These are phyloP conservation scores for Timandra comae DNA, from an alignment of 2,888 invertebrate genomes.

Conservation along the genomic window DNA sequence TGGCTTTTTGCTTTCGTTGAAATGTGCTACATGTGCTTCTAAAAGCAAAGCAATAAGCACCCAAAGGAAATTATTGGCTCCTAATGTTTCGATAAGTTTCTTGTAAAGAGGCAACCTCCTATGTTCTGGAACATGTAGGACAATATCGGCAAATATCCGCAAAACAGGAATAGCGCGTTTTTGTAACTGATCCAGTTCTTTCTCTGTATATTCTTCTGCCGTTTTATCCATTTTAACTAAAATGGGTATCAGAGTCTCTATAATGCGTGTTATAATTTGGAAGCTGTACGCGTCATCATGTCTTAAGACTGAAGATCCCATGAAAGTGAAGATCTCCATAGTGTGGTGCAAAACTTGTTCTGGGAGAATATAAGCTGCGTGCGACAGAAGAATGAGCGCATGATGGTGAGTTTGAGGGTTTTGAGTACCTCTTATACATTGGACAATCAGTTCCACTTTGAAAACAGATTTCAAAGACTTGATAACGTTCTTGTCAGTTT, in stretches of 20 bases:
- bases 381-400: conserved; percentile 88
- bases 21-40: conserved; percentile 81
- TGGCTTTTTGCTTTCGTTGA: conserved; percentile 63
- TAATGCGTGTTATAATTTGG: conserved; percentile 92
- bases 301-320: conserved; percentile 94
- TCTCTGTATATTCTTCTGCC: conserved; percentile 49
- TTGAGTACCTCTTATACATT: conserved; percentile 91
- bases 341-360: conserved; percentile 93
- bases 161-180: conserved; percentile 80
- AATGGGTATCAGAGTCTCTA: conserved; percentile 93
- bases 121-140: conserved; percentile 95
- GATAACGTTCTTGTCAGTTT: conserved; percentile 54
- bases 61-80: conserved; percentile 80
- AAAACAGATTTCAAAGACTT: conserved; percentile 68
- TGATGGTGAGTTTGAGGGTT: conserved; percentile 98
- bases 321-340: conserved; percentile 98
- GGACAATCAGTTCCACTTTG: conserved; percentile 88
- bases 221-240: conserved; percentile 75
- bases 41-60: conserved; percentile 83
- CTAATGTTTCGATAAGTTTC: conserved; percentile 85
- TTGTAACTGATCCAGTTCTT: conserved; percentile 55
- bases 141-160: conserved; percentile 92
- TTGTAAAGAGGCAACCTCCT: conserved; percentile 87
- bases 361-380: conserved; percentile 86
- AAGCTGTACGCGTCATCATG: conserved; percentile 97